Base-by-base conservation (phyloP, 2,888 invertebrate genomes). In the Halictus ligatus region DNA sequence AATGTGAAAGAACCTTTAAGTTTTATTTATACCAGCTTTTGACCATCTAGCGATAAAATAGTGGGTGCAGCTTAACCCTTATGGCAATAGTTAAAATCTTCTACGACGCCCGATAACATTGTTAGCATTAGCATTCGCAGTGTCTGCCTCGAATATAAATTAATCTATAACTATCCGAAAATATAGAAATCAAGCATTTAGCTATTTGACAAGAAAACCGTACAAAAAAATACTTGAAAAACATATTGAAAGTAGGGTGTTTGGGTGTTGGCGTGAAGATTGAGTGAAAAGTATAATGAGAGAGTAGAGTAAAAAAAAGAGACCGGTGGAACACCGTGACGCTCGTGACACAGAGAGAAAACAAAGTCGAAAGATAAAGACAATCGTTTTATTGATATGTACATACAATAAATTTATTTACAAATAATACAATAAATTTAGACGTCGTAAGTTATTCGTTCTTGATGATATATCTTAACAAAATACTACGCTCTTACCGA, bases 361-460 rank as follows among this genome's bases (percentile, higher is more conserved):
- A 76, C 25, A 13, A 4, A 83, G 46, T 18, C 73, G 6, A 54
- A 72, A 86, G 80, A 81, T 90, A 90, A 90, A 91, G 94, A 94
- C 93, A 93, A 93, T 94, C 81, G 91, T 92, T 94, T 94, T 94
- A 94, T 94, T 94, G 94, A 94, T 94, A 94, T 94, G 94, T 94
- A 94, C 94, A 94, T 94, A 94, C 94, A 94, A 92, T 93, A 89
- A 94, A 92, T 92, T 93, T 94, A 94, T 94, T 94, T 94, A 94
- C 94, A 94, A 93, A 93, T 92, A 91, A 91, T 92, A 90, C 92
- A 90, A 86, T 86, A 89, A 91, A 92, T 87, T 90, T 92, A 84
- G 89, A 92, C 89, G 88, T 86, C 90, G 87, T 89, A 90, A 89
- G 84, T 87, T 89, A 83, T 88, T 91, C 88, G 88, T 86, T 87